Base-by-base conservation (phyloP, 2,797 vertebrate genomes). In the Acridotheres tristis region DNA sequence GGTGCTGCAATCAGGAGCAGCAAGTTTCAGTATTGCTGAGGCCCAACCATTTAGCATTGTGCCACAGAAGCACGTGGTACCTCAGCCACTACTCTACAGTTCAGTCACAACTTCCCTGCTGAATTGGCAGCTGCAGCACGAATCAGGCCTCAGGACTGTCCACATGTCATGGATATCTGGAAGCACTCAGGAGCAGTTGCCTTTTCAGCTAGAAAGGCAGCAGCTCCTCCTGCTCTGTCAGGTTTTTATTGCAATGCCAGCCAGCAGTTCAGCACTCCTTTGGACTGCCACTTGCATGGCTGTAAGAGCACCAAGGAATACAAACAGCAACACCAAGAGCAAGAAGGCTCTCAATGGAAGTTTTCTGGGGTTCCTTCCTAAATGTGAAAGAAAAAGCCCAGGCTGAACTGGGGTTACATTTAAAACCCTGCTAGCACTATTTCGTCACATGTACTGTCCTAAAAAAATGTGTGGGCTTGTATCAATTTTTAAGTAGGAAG, bases 141-240 rank as follows among this genome's bases (percentile, higher is more conserved):
- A 61, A 63, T 8, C 61, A 63, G 71, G 9, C 72, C 45, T 25
- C 67, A 30, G 69, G 40, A 53, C 36, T 42, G 26, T 15, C 38
- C 69, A 20, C 29, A 30, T 58, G 38, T 57, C 1, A 0, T 9
- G 10, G 63, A 14, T 22, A 42, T 5, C 26, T 0, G 0, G n/a
- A 12, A 63, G 23, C 43, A 45, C 2, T 3, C 50, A 51, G 50
- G 29, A 63, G 22, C 69, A 55, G 38, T 20, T 75, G 71, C 62
- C 34, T 79, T 78, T 89, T 48, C 47, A 73, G 29, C 22, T 65
- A 22, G 55, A 78, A 75, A 53, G 38, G 29, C 74, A 71, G 42
- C 47, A 69, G 43, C 48, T 90, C 9, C 65, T 83, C 72, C 42
- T 76, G 38, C 51, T 80, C 43, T 69, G 40, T 40, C 53, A 36